Evolutionary conservation across 2,113 vertebrate genomes (phyloP), one percentile per base, ranked within the genome.

Genomic region (Sitta europaea): DNA sequence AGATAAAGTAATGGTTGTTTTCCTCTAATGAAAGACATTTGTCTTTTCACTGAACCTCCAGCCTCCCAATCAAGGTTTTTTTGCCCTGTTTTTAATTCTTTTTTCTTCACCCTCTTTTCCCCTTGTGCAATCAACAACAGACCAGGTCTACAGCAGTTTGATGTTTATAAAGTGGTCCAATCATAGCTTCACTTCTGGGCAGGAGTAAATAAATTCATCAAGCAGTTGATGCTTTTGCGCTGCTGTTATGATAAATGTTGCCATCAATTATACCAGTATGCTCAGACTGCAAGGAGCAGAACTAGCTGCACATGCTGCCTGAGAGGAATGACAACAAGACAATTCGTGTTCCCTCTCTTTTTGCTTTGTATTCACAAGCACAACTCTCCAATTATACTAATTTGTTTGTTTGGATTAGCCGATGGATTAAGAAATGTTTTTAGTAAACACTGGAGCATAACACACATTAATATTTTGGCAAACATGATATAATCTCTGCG

Each of bases 121-220:
- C 6, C 22, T 77, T 72, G 62, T 35, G 74, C 54, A 71, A 86
- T 89, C 84, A 91, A 72, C 77, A 63, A 11, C 70, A 66, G 77
- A 29, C 38, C 77, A 63, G 61, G 77, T 86, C 75, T 95, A 53
- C 38, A 74, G 91, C 80, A 78, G 79, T 92, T 86, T 91, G 95
- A 91, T 96, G 76, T 97, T 96, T 97, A 94, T 92, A 81, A 95
- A 96, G 88, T 67, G 84, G 43, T 95, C 85, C 93, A 91, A 96
- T 97, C 95, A 95, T 57, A 70, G 78, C 85, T 90, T 96, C 93
- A 93, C 74, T 96, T 96, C 94, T 86, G 91, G 94, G 81, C 92
- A 94, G 92, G 75, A 92, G 93, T 94, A 96, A 97, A 97, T 95
- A 96, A 96, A 96, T 97, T 96, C 94, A 95, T 96, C 96, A 95